Conservation (phyloP, 2,113 vertebrate species). For the Lagenorhynchus albirostris region DNA sequence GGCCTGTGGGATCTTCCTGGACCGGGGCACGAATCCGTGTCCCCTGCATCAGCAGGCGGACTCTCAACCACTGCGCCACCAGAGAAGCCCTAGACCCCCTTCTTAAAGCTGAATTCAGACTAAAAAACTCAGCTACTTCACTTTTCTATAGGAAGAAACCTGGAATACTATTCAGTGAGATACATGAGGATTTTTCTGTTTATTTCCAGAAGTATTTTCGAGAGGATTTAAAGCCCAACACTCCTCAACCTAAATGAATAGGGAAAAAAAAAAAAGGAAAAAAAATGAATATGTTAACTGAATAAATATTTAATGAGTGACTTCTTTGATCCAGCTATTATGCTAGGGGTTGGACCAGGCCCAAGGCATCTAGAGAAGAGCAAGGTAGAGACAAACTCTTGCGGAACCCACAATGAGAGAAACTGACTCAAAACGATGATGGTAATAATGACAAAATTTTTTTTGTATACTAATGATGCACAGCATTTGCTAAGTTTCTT, state of each 20-base stretch:
- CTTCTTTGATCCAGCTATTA: neutral
- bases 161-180: neutral
- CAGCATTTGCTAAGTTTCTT: neutral
- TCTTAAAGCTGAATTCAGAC: neutral
- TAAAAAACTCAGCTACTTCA: neutral
- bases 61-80: too few species aligned
- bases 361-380: neutral
- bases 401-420: neutral
- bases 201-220: slow-evolving; percentile 10
- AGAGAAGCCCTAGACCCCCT: neutral
- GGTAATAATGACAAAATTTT: neutral
- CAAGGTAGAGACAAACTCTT: neutral
- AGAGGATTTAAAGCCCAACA: neutral
- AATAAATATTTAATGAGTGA: neutral
- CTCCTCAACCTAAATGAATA: neutral
- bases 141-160: neutral
- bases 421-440: neutral
- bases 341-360: neutral
- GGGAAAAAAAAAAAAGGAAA: fast-evolving
- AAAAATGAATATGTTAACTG: neutral
- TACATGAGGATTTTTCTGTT: neutral
- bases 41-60: too few species aligned
- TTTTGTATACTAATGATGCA: neutral
- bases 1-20: too few species aligned
- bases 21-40: too few species aligned